A percentile compares a stretch with the other conserved stretches of the same genome.
phyloP scores from a whole-genome alignment of 2,888 invertebrate species.

The Aleiodes testaceus region DNA sequence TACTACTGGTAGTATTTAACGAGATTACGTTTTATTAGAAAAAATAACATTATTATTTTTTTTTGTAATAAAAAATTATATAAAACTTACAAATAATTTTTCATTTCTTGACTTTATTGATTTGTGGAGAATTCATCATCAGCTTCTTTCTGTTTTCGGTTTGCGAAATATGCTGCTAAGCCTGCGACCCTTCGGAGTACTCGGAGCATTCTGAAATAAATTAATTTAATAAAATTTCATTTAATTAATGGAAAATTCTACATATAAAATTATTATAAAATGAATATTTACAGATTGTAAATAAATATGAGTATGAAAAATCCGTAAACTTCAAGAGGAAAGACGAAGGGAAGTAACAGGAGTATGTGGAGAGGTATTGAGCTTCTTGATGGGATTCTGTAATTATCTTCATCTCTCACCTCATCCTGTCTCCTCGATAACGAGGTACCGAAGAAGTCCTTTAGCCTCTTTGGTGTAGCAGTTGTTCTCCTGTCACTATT shows the following conservation, averaged over 20 bases:
- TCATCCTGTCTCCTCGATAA: constrained; percentile 64
- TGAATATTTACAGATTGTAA: constrained; percentile 25
- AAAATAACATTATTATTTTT: constrained; percentile 52
- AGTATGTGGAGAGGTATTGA: not conserved
- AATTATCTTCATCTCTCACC: constrained; percentile 52
- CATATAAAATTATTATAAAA: not conserved
- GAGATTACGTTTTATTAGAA: constrained; percentile 24
- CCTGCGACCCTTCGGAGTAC: constrained; percentile 61
- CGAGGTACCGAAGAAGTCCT: constrained; percentile 59
- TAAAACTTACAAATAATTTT: constrained; percentile 25
- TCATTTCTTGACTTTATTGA: not conserved
- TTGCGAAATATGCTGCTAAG: constrained; percentile 65
- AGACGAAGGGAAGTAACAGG: constrained; percentile 29
- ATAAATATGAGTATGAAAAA: constrained; percentile 18
- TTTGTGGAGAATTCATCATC: constrained; percentile 26
- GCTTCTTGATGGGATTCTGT: not conserved
- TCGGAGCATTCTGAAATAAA: constrained; percentile 56
- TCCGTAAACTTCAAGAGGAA: constrained; percentile 25
- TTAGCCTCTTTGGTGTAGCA: constrained; percentile 64
- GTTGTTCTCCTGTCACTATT: constrained; percentile 63
- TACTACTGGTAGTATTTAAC: constrained; percentile 33
- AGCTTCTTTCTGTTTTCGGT: constrained; percentile 47
- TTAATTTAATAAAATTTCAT: not conserved
- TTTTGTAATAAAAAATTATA: constrained; percentile 53
- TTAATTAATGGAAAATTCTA: too few species aligned